Evolutionary conservation across 2,113 vertebrate genomes (phyloP).

Genomic region (Malurus alboscapulatus): DNA sequence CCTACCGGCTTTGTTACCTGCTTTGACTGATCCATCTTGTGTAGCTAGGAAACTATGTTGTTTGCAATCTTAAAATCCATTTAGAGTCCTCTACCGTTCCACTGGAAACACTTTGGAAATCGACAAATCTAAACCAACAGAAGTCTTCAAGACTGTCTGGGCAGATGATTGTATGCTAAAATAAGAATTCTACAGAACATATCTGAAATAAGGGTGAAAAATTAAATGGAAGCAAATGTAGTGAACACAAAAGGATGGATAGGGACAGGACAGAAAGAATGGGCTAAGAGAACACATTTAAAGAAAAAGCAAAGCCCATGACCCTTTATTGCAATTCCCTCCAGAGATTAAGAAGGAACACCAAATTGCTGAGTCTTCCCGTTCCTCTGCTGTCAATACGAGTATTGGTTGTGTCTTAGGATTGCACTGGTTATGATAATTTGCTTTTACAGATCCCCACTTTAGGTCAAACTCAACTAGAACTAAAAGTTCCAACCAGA

Average conservation of each 20-base stretch:
- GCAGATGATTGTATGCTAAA: not conserved
- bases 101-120: not conserved
- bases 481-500: not conserved
- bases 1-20: not conserved
- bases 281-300: not conserved
- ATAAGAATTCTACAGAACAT: not conserved
- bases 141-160: not conserved
- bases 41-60: not conserved
- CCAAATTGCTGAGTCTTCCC: accelerated
- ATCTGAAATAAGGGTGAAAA: not conserved
- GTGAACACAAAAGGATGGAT: not conserved
- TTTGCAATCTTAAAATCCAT: not conserved
- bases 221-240: not conserved
- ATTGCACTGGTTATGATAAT: not conserved
- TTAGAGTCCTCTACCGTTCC: not conserved
- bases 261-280: not conserved
- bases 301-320: not conserved
- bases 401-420: not conserved
- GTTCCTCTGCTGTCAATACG: not conserved
- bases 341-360: not conserved
- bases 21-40: not conserved
- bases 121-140: not conserved
- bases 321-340: not conserved
- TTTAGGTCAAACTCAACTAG: not conserved
- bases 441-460: not conserved